Conservation (phyloP, 2,888 invertebrate genomes). For the Cryptus viduatorius region DNA sequence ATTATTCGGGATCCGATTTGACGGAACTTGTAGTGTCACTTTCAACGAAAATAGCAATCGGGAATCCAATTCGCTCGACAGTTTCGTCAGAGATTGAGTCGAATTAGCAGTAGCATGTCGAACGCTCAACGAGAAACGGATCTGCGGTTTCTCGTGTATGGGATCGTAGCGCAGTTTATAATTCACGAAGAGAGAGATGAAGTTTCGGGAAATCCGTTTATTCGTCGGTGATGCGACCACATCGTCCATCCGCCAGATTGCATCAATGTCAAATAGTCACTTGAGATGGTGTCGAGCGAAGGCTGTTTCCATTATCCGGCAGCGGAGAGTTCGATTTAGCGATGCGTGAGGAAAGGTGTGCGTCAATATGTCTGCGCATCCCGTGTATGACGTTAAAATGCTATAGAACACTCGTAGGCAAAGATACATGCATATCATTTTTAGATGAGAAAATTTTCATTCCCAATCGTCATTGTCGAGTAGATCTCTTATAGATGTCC, state of each 20-base stretch:
- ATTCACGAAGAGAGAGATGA: constrained; percentile 3
- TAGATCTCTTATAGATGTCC: constrained; percentile 6
- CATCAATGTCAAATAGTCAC: neutral
- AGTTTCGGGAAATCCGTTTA: constrained; percentile 7
- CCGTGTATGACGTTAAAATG: no score
- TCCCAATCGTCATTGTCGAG: constrained; percentile 43
- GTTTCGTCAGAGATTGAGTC: constrained; percentile 50
- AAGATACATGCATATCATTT: neutral
- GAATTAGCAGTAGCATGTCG: constrained; percentile 38
- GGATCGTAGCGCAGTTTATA: neutral
- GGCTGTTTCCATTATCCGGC: neutral
- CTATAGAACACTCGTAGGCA: neutral
- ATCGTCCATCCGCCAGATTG: neutral
- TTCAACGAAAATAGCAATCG: constrained; percentile 20
- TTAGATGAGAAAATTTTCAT: constrained; percentile 7
- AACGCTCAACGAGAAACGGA: constrained; percentile 58
- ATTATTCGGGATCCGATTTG: neutral
- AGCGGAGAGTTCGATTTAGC: neutral
- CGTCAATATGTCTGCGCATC: no score
- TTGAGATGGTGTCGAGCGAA: neutral
- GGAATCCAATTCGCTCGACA: constrained; percentile 29
- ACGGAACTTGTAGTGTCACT: constrained; percentile 13
- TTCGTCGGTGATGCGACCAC: neutral
- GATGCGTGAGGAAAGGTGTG: neutral
- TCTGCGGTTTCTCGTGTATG: constrained; percentile 20